Evolutionary conservation across 2,888 invertebrate species (phyloP).

Genomic region (Chalcis sispes): DNA sequence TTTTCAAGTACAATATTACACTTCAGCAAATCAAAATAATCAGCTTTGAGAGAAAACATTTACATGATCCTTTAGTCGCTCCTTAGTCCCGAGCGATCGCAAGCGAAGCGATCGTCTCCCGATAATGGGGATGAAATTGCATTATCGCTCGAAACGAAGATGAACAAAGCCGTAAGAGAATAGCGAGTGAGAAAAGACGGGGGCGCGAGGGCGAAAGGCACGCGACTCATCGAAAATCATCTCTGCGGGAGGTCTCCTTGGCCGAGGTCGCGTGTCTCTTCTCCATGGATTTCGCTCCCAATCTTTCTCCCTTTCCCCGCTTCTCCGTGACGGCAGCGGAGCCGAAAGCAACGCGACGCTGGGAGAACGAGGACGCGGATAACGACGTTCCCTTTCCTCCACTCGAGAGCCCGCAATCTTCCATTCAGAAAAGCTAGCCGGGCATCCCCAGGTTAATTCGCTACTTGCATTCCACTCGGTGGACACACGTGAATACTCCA

Average conservation of each 20-base stretch:
- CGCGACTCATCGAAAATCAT: slow-evolving; percentile 49
- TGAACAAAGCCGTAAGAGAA: slow-evolving; percentile 15
- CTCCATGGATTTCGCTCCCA: not conserved
- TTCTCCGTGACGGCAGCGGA: slow-evolving; percentile 30
- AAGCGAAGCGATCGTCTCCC: slow-evolving; percentile 19
- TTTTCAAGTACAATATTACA: too few relatives aligned
- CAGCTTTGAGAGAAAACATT: slow-evolving; percentile 20
- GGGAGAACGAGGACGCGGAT: slow-evolving; percentile 49
- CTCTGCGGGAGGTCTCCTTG: slow-evolving; percentile 53
- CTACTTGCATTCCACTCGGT: slow-evolving; percentile 65
- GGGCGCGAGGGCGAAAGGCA: slow-evolving; percentile 23
- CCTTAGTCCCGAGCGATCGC: not conserved
- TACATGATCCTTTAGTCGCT: slow-evolving; percentile 31
- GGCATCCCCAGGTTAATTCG: slow-evolving; percentile 68
- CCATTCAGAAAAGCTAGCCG: slow-evolving; percentile 67
- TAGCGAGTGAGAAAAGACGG: not conserved
- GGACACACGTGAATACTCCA: slow-evolving; percentile 62
- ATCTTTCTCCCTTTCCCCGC: not conserved
- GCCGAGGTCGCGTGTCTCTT: slow-evolving; percentile 44
- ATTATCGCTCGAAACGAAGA: slow-evolving; percentile 35
- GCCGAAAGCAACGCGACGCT: too few relatives aligned
- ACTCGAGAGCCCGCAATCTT: slow-evolving; percentile 59
- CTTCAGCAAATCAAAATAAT: not conserved
- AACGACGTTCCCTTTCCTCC: slow-evolving; percentile 54
- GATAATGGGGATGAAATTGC: slow-evolving; percentile 51